Percentiles rank a stretch among this genome's conserved stretches.
phyloP scores from a whole-genome alignment of 1,140 invertebrate species.

The Condylostylus longicornis region DNA sequence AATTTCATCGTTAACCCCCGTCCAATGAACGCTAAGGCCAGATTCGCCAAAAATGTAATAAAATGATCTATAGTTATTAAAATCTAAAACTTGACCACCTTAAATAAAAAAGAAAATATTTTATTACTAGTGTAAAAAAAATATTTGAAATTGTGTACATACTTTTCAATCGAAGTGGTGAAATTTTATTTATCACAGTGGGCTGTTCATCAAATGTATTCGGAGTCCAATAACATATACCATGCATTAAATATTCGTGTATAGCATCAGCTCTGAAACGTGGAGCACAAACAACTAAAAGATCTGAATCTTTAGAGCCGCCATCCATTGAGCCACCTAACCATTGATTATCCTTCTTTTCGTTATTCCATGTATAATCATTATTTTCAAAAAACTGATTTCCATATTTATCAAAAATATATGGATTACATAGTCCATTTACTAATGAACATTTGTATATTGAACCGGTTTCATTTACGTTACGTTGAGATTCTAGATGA shows the following conservation, averaged over 20 bases:
- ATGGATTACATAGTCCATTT: slow-evolving; percentile 16
- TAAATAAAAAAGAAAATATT: background rate
- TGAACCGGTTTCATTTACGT: slow-evolving; percentile 26
- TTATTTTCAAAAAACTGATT: slow-evolving; percentile 10
- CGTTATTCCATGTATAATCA: slow-evolving; percentile 21
- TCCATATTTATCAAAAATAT: slow-evolving; percentile 19
- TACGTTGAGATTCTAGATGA: slow-evolving; percentile 22
- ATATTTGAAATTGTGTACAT: background rate
- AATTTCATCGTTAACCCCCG: slow-evolving; percentile 32
- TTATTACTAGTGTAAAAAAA: background rate
- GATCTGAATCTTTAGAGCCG: slow-evolving; percentile 19
- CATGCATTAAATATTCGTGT: slow-evolving; percentile 30
- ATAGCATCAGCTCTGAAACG: slow-evolving; percentile 12
- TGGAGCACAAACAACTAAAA: slow-evolving; percentile 26
- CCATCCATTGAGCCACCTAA: slow-evolving; percentile 29
- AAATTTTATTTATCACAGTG: slow-evolving; percentile 16
- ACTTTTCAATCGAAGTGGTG: slow-evolving; percentile 17
- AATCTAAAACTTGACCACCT: slow-evolving; percentile 12
- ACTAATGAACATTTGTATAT: slow-evolving; percentile 22
- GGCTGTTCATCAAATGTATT: slow-evolving; percentile 20
- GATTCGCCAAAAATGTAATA: slow-evolving; percentile 38
- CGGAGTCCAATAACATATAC: slow-evolving; percentile 33
- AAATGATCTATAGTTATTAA: slow-evolving; percentile 15
- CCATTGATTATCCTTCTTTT: slow-evolving; percentile 24
- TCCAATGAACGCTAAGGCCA: slow-evolving; percentile 37